Percentiles rank a stretch among this genome's conserved stretches.
Evolutionary conservation across 2,113 vertebrate genomes (phyloP).

Genomic region (Telmatochromis sp.): DNA sequence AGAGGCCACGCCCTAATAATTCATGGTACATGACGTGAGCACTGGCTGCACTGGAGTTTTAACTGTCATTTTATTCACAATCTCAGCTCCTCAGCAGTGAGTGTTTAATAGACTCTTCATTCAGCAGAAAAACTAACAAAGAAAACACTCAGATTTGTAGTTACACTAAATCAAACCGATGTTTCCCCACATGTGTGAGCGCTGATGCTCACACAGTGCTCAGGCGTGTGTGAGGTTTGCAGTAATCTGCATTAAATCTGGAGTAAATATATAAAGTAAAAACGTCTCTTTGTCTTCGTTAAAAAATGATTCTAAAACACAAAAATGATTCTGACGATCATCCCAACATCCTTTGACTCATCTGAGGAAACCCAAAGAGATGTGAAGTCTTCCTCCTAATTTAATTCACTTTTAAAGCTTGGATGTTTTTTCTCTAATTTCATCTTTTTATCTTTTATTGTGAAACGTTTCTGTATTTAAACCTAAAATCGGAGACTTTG

Average conservation of each 20-base stretch:
- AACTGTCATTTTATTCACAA: not conserved
- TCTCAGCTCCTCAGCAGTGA: not conserved
- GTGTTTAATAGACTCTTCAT: not conserved
- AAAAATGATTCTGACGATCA: not conserved
- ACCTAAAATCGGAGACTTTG: not conserved
- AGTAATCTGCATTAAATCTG: not conserved
- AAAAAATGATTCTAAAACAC: not conserved
- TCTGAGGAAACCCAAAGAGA: not conserved
- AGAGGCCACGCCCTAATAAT: not conserved
- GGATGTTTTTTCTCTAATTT: not conserved
- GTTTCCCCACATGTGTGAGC: not conserved
- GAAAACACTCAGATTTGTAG: not conserved
- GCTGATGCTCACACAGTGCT: not conserved
- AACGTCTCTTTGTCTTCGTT: not conserved
- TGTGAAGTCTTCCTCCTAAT: not conserved
- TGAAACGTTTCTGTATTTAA: not conserved
- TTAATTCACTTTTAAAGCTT: not conserved
- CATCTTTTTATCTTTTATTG: not conserved
- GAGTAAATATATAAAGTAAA: not conserved
- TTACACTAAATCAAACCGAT: not conserved
- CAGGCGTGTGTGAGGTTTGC: not conserved
- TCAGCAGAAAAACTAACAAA: not conserved
- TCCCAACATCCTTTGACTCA: not conserved
- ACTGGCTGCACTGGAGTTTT: not conserved
- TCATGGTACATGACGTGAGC: not conserved